phyloP scores from a whole-genome alignment of 2,888 invertebrate species.

The Stegana nigrithorax region DNA sequence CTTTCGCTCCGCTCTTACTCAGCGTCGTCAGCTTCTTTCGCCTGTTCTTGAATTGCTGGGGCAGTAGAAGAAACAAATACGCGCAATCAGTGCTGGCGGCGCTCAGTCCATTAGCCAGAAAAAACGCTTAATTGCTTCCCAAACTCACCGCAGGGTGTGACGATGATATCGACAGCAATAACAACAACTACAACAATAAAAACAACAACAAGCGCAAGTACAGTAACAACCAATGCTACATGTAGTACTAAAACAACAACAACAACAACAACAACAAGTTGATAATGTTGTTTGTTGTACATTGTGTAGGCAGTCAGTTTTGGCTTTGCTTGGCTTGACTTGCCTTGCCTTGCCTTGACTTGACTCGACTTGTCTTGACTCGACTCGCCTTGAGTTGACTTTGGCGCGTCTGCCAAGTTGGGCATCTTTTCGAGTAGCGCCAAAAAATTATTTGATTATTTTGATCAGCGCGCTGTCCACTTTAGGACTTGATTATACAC shows the following conservation, averaged over 20 bases:
- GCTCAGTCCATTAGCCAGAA: slow-evolving; percentile 68
- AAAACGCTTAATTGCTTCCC: slow-evolving; percentile 69
- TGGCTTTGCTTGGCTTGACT: too few species aligned
- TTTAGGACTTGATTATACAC: slow-evolving; percentile 35
- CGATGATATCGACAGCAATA: slow-evolving; percentile 27
- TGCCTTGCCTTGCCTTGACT: too few species aligned
- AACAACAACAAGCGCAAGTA: slow-evolving; percentile 14
- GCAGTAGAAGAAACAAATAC: slow-evolving; percentile 58
- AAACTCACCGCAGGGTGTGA: slow-evolving; percentile 61
- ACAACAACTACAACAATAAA: background rate
- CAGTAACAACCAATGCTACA: background rate
- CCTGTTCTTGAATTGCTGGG: too few species aligned
- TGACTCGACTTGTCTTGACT: too few species aligned
- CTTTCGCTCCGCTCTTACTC: background rate
- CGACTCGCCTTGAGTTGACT: too few species aligned
- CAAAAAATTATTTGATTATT: slow-evolving; percentile 61
- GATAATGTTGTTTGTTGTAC: slow-evolving; percentile 23
- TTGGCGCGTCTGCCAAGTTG: too few species aligned
- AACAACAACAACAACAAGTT: slow-evolving; percentile 21
- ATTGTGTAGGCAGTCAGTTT: background rate
- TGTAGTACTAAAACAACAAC: background rate
- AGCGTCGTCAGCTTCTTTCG: too few species aligned
- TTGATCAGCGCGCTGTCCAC: slow-evolving; percentile 59
- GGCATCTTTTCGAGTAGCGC: slow-evolving; percentile 36
- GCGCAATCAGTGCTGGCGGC: slow-evolving; percentile 65